These are phyloP conservation scores for Spermophilus dauricus DNA, from an alignment of 2,113 vertebrate genomes.

Conservation along the genomic window DNA sequence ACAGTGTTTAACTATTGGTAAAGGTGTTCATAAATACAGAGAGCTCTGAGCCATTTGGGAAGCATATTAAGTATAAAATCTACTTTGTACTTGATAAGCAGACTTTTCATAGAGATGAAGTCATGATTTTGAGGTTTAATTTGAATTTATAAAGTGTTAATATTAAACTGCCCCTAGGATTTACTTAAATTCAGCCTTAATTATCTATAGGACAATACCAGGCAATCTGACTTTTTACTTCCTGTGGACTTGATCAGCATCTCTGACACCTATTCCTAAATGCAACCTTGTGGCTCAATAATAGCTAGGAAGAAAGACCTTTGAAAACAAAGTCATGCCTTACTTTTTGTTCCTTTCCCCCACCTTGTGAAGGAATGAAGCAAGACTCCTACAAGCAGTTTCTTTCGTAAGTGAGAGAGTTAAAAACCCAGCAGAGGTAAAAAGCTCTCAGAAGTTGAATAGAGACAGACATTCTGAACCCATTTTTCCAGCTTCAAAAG, in stretches of 20 bases:
- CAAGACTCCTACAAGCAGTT: not conserved
- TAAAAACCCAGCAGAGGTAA: not conserved
- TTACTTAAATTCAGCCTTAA: conserved; percentile 27
- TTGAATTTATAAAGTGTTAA: not conserved
- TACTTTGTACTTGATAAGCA: conserved; percentile 17
- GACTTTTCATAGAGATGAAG: not conserved
- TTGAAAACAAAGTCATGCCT: not conserved
- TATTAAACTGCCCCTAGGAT: not conserved
- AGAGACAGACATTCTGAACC: not conserved
- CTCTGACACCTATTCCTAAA: not conserved
- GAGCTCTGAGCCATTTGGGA: conserved; percentile 21
- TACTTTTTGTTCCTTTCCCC: not conserved
- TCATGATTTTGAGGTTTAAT: conserved; percentile 6
- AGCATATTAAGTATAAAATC: not conserved
- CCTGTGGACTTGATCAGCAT: not conserved
- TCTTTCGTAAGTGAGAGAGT: not conserved
- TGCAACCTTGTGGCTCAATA: not conserved
- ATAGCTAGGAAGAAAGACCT: not conserved
- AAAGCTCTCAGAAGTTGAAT: not conserved
- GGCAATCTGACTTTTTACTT: conserved; percentile 6
- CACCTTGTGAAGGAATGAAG: conserved; percentile 32
- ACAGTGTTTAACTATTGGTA: not conserved
- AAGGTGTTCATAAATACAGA: conserved; percentile 32
- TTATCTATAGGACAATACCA: not conserved
- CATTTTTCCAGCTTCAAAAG: not conserved